phyloP scores from a whole-genome alignment of 2,888 invertebrate genomes.

The Mythimna impura region DNA sequence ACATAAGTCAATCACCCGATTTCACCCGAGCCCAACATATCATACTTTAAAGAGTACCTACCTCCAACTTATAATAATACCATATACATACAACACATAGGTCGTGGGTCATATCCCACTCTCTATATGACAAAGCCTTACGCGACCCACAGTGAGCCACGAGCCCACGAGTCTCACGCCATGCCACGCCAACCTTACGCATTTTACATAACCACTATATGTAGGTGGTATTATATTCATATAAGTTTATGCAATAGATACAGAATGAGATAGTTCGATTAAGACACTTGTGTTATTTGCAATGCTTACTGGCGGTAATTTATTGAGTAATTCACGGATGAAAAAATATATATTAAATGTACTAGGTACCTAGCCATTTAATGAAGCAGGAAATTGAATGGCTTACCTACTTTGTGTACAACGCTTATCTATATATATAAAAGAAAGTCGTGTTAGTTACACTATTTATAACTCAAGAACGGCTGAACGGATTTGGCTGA shows the following conservation, averaged over 20 bases:
- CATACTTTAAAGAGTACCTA: not conserved
- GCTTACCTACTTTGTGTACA: not conserved
- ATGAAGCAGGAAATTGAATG: conserved; percentile 27
- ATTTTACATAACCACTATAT: conserved; percentile 54
- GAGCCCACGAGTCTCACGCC: conserved; percentile 42
- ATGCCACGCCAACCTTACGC: conserved; percentile 40
- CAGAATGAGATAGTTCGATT: conserved; percentile 65
- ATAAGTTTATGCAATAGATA: conserved; percentile 42
- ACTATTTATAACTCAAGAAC: no score
- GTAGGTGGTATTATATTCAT: conserved; percentile 23
- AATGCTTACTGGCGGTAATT: conserved; percentile 49
- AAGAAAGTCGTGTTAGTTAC: no score
- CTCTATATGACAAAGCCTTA: conserved; percentile 19
- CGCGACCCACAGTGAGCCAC: conserved; percentile 39
- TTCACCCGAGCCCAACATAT: no score
- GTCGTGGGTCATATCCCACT: conserved; percentile 12
- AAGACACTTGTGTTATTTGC: conserved; percentile 64
- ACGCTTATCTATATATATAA: no score
- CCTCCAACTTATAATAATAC: not conserved
- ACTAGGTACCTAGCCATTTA: conserved; percentile 7
- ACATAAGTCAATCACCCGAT: no score
- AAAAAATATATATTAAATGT: conserved; percentile 20
- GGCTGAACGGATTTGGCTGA: no score
- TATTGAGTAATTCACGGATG: conserved; percentile 61
- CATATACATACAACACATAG: conserved; percentile 14